Percentiles rank a stretch among this genome's conserved stretches.
Evolutionary conservation across 1,140 invertebrate species (phyloP).

Genomic region (Drosophila teissieri): DNA sequence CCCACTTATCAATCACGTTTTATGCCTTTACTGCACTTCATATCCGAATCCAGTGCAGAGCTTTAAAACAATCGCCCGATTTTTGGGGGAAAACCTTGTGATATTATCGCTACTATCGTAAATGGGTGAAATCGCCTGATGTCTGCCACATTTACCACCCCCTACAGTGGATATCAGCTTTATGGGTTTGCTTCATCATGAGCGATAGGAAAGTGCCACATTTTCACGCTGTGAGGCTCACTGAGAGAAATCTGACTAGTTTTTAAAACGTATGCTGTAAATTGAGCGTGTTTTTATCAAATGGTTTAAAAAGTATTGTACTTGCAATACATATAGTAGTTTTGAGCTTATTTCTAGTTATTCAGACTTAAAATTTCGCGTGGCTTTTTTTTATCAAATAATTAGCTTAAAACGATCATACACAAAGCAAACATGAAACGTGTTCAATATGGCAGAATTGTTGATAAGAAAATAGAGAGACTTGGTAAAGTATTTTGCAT

Average conservation of each 20-base stretch:
- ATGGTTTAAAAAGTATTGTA: no score
- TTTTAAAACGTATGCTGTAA: no score
- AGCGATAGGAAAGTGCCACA: conserved; percentile 14
- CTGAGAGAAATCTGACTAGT: not conserved
- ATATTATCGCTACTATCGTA: conserved; percentile 31
- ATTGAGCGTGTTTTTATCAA: no score
- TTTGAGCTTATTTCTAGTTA: no score
- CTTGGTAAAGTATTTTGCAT: no score
- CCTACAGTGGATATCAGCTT: conserved; percentile 4
- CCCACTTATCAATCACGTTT: conserved; percentile 26
- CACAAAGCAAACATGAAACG: not conserved
- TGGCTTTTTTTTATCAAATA: not conserved
- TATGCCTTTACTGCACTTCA: conserved; percentile 35
- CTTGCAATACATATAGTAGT: no score
- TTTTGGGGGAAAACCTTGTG: conserved; percentile 29
- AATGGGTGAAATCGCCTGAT: conserved; percentile 33
- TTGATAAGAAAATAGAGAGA: not conserved
- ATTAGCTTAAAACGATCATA: not conserved
- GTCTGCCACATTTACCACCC: conserved; percentile 9
- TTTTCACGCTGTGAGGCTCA: not conserved
- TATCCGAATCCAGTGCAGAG: conserved; percentile 22
- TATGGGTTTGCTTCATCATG: conserved; percentile 2
- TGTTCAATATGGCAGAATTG: not conserved
- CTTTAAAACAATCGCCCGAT: conserved; percentile 8
- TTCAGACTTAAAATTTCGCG: no score